A percentile compares a stretch with the other conserved stretches of the same genome.
phyloP scores from a whole-genome alignment of 2,797 vertebrate genomes.

The Gastrophryne carolinensis region DNA sequence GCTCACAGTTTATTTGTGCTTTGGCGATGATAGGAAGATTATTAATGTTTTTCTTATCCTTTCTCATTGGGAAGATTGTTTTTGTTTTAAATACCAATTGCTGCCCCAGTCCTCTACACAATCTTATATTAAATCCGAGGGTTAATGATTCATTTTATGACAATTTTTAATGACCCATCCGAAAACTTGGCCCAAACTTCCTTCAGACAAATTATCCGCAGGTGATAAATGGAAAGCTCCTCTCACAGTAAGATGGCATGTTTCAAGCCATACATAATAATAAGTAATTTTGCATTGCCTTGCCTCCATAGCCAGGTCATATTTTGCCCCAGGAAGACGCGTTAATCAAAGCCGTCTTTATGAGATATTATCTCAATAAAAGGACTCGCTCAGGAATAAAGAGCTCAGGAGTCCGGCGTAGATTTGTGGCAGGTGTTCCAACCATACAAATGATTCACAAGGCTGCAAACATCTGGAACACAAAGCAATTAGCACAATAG shows the following conservation, averaged over 20 bases:
- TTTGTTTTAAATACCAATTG: neutral
- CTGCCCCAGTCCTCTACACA: neutral
- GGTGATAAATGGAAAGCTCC: neutral
- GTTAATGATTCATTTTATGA: neutral
- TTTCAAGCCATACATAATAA: constrained; percentile 12
- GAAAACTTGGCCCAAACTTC: neutral
- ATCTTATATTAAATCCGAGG: neutral
- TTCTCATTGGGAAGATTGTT: neutral
- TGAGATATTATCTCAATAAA: constrained; percentile 31
- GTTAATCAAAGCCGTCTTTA: constrained; percentile 20
- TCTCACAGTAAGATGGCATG: neutral
- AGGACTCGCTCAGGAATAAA: constrained; percentile 18
- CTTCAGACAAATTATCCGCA: neutral
- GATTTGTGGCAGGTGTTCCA: constrained; percentile 40
- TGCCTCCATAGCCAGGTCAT: constrained; percentile 1
- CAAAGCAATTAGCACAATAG: constrained; percentile 31
- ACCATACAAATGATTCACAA: constrained; percentile 38
- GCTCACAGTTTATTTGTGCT: too few species aligned
- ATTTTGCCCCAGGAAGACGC: constrained; percentile 9
- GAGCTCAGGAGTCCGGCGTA: constrained; percentile 1
- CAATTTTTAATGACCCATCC: neutral
- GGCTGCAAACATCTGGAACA: constrained; percentile 39
- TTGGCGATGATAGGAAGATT: too few species aligned
- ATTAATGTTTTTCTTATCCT: neutral
- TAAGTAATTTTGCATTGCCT: constrained; percentile 1